A percentile compares a stretch with the other conserved stretches of the same genome.
Conservation (phyloP, 2,113 vertebrate species). For the Microtus ochrogaster region DNA sequence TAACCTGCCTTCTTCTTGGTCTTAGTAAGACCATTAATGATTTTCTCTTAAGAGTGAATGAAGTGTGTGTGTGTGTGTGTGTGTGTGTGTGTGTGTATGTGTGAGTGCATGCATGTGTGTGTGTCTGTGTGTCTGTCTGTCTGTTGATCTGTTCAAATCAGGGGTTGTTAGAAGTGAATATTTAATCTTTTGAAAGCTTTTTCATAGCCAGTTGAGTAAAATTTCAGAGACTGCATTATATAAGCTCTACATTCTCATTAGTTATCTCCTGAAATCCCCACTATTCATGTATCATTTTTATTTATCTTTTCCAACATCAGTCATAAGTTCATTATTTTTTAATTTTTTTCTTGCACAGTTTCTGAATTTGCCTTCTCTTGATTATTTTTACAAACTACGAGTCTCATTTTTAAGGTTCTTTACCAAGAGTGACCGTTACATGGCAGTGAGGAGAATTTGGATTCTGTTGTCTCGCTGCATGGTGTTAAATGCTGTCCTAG, state of each 20-base stretch:
- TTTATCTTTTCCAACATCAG: background rate
- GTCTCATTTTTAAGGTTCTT: background rate
- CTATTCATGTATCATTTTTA: background rate
- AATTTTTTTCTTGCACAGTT: background rate
- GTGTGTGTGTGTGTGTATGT: background rate
- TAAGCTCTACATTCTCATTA: background rate
- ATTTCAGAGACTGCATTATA: background rate
- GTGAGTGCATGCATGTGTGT: background rate
- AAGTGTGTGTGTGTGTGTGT: background rate
- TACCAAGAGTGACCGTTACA: background rate
- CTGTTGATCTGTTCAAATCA: background rate
- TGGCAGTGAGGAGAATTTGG: background rate
- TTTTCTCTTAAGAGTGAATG: background rate
- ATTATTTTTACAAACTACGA: background rate
- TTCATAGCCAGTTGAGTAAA: background rate
- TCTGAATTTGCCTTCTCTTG: background rate
- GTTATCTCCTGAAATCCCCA: background rate
- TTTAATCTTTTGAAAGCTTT: slow-evolving; percentile 4
- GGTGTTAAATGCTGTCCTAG: background rate
- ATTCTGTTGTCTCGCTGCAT: background rate
- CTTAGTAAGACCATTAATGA: background rate
- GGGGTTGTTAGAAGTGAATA: background rate
- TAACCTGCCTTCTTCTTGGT: background rate
- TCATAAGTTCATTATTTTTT: background rate
- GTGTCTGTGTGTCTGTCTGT: background rate